Conservation (phyloP, 2,113 vertebrate genomes). For the Myiopsitta monachus region DNA sequence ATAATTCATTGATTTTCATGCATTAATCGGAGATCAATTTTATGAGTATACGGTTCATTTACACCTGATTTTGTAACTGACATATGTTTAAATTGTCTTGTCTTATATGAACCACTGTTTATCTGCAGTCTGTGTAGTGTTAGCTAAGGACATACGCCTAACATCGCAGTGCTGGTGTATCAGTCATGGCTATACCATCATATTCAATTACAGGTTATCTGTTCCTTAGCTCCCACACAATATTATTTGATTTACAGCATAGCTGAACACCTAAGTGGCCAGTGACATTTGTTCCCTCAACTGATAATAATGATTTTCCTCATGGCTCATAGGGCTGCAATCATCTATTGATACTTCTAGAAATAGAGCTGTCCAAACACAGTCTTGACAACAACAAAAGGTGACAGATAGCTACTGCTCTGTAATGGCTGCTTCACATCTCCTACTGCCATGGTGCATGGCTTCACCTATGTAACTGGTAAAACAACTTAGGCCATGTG, state of each 20-base stretch:
- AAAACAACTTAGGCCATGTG: background rate
- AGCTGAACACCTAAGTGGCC: background rate
- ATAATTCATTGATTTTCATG: background rate
- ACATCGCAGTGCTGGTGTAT: background rate
- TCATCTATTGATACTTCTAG: background rate
- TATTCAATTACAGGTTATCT: background rate
- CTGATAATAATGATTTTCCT: background rate
- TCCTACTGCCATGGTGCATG: background rate
- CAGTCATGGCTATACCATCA: background rate
- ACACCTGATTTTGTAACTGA: constrained; percentile 52
- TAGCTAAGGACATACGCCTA: background rate
- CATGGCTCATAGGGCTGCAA: background rate
- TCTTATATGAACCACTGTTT: background rate
- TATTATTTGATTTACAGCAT: background rate
- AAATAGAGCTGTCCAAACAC: background rate
- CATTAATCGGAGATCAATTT: constrained; percentile 8
- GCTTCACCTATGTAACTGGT: background rate
- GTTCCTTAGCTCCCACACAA: background rate
- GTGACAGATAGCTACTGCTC: background rate
- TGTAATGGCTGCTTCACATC: background rate
- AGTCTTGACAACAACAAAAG: background rate
- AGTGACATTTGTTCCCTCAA: background rate
- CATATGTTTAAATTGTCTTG: constrained; percentile 41
- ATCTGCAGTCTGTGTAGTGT: background rate
- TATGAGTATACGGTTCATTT: background rate